Conservation (phyloP, 2,888 invertebrate genomes). For the Malthinus seriepunctatus region DNA sequence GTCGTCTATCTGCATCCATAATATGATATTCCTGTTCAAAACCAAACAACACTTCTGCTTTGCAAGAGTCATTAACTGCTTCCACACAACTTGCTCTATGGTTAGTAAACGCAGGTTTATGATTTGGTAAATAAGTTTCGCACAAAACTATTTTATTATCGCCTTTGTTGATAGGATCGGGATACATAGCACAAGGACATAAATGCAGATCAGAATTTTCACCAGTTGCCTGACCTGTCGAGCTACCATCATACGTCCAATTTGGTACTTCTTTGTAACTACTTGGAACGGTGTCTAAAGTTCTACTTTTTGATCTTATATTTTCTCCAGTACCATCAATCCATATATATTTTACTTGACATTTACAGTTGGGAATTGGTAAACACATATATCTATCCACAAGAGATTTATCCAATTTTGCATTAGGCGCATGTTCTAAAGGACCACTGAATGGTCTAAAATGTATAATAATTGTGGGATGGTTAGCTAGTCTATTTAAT, state of each 20-base stretch:
- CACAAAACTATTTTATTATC: constrained; percentile 75
- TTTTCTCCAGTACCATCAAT: constrained; percentile 75
- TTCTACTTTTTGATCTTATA: constrained; percentile 70
- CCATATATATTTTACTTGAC: constrained; percentile 74
- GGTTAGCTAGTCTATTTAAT: too few species aligned
- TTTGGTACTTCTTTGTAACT: constrained; percentile 64
- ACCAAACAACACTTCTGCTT: constrained; percentile 73
- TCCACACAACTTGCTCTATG: constrained; percentile 57
- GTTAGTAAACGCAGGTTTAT: constrained; percentile 60
- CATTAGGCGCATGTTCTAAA: constrained; percentile 39
- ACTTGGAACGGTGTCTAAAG: constrained; percentile 67
- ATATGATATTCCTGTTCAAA: constrained; percentile 71
- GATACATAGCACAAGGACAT: constrained; percentile 76
- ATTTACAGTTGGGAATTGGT: constrained; percentile 62
- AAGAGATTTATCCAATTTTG: constrained; percentile 56
- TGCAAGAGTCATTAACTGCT: constrained; percentile 61
- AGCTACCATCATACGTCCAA: constrained; percentile 79
- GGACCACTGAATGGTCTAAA: too few species aligned
- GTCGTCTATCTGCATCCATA: constrained; percentile 62
- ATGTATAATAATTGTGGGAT: too few species aligned
- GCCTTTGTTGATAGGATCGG: constrained; percentile 78
- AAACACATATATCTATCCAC: constrained; percentile 62
- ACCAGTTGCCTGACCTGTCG: constrained; percentile 67
- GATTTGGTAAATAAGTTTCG: constrained; percentile 72
- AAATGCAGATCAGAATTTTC: constrained; percentile 75